Evolutionary conservation across 2,113 vertebrate species (phyloP).

Genomic region (Talpa occidentalis): DNA sequence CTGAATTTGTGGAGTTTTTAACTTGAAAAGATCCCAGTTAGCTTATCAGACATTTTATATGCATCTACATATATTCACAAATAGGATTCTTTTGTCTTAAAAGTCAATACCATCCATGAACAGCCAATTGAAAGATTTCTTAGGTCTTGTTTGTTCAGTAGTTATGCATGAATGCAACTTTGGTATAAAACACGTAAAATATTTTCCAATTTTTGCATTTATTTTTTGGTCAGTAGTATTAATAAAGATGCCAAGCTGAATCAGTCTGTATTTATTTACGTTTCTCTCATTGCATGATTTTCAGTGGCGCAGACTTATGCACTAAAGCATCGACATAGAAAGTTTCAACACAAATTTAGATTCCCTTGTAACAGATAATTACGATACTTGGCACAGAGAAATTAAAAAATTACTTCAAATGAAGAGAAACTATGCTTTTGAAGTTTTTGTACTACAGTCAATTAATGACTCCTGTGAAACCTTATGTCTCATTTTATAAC

Average conservation of each 20-base stretch:
- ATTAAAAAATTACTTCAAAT: conserved; percentile 75
- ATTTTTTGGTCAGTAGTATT: conserved; percentile 49
- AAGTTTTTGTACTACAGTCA: conserved; percentile 77
- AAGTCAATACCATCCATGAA: conserved; percentile 72
- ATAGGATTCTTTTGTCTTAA: conserved; percentile 67
- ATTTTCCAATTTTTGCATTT: conserved; percentile 60
- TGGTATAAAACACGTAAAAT: conserved; percentile 61
- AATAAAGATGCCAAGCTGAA: conserved; percentile 62
- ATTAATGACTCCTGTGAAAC: conserved; percentile 71
- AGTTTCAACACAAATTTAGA: conserved; percentile 73
- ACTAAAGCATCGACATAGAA: conserved; percentile 66
- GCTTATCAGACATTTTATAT: background rate
- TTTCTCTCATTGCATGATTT: background rate
- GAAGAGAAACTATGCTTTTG: conserved; percentile 75
- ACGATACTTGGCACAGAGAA: conserved; percentile 65
- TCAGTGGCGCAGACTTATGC: background rate
- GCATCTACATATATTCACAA: conserved; percentile 6
- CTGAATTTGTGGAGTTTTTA: conserved; percentile 69
- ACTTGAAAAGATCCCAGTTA: conserved; percentile 43
- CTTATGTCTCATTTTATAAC: conserved; percentile 63
- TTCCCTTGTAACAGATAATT: conserved; percentile 69
- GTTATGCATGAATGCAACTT: conserved; percentile 66
- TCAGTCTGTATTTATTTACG: conserved; percentile 68
- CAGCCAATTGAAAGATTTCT: conserved; percentile 68
- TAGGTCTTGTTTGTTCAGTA: conserved; percentile 48